Evolutionary conservation across 2,797 vertebrate genomes (phyloP), one percentile per base, ranked within the genome.

Genomic region (Geotrypetes seraphini): DNA sequence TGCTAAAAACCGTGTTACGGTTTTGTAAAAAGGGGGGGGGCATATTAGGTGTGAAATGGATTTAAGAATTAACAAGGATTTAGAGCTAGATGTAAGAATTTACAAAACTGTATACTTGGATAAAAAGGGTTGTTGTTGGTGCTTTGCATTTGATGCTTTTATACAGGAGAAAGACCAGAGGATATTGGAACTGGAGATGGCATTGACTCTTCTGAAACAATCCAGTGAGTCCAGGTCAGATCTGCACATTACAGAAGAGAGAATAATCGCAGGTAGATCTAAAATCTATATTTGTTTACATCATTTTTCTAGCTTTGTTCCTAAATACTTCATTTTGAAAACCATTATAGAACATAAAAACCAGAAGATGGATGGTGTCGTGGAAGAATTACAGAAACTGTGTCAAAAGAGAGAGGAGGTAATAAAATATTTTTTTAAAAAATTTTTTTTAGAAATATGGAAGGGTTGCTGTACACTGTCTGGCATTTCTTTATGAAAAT

Each of bases 381-480:
- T 55, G 10, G 60, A 63, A 43, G 36, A 14, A 31, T 1, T 73
- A 20, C 47, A 52, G 40, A 63, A 48, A 15, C 44, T 60, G 7
- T 69, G 66, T 23, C 27, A 53, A 39, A 64, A 77, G 22, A 71
- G 62, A 40, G 67, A 73, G 27, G 57, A 75, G 71, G 73, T 75
- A 71, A n/a, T n/a, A n/a, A n/a, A 2, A 12, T 13, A 30, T 21
- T 29, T 43, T 14, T 23, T 14, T 23, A 16, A 28, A n/a, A 33
- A 20, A 21, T 26, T 28, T 19, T 25, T 21, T 25, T 33, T 25
- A n/a, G n/a, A n/a, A n/a, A n/a, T n/a, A n/a, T n/a, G n/a, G n/a
- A n/a, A n/a, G n/a, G n/a, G n/a, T n/a, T n/a, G n/a, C n/a, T n/a
- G n/a, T n/a, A n/a, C n/a, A n/a, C n/a, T n/a, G n/a, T n/a, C n/a